A percentile compares a stretch with the other conserved stretches of the same genome.
phyloP scores from a whole-genome alignment of 2,113 vertebrate species.

The Python bivittatus region DNA sequence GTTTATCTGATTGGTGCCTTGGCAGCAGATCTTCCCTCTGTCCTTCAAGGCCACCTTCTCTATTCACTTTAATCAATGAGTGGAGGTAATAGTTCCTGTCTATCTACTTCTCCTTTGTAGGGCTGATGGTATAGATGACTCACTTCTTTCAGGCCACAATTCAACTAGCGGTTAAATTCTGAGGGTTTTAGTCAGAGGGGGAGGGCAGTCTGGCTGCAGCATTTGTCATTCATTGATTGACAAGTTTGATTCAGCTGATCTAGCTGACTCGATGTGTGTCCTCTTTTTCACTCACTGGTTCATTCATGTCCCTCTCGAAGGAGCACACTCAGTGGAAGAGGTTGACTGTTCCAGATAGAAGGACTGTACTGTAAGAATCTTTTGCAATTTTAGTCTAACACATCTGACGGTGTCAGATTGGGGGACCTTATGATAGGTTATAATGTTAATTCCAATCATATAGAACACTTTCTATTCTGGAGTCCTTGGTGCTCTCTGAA shows the following conservation, averaged over 20 bases:
- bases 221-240: background rate
- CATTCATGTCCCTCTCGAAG: background rate
- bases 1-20: too few species aligned
- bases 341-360: background rate
- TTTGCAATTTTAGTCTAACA: background rate
- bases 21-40: too few species aligned
- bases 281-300: background rate
- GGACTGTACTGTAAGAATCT: background rate
- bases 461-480: background rate
- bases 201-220: background rate
- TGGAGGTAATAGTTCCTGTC: too few species aligned
- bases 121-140: background rate
- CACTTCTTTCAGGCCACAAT: background rate
- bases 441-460: background rate
- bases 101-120: background rate
- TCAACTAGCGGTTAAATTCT: background rate
- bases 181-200: background rate
- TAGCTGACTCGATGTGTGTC: background rate
- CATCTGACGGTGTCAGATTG: background rate
- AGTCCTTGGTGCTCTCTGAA: background rate
- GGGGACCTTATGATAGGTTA: background rate
- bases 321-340: background rate
- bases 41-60: too few species aligned
- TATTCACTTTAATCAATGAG: too few species aligned
- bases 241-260: background rate